Evolutionary conservation across 2,113 vertebrate genomes (phyloP).

Genomic region (Gymnorhina tibicen): DNA sequence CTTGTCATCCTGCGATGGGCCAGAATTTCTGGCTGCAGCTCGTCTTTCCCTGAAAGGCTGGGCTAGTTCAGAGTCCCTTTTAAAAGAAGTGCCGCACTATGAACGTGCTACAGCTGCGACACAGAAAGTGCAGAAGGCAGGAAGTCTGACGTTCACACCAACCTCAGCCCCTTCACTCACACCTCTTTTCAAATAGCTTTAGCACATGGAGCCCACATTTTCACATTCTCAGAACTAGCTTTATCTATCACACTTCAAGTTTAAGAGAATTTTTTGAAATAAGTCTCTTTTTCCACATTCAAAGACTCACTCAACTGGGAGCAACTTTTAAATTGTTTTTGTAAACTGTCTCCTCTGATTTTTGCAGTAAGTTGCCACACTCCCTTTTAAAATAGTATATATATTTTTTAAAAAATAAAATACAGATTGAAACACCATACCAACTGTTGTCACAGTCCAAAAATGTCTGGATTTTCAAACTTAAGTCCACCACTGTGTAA

Average conservation of each 20-base stretch:
- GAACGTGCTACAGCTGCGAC: constrained; percentile 41
- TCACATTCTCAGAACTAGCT: constrained; percentile 24
- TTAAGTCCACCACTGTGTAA: constrained; percentile 56
- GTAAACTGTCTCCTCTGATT: neutral
- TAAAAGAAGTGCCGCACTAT: constrained; percentile 33
- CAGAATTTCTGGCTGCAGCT: constrained; percentile 53
- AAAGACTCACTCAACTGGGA: neutral
- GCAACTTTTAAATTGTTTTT: neutral
- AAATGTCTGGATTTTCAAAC: constrained; percentile 68
- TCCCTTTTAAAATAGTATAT: neutral
- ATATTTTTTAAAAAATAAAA: neutral
- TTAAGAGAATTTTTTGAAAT: neutral
- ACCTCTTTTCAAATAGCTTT: constrained; percentile 66
- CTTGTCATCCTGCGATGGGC: neutral
- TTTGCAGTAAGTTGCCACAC: neutral
- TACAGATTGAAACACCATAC: constrained; percentile 47
- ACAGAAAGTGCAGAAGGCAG: constrained; percentile 60
- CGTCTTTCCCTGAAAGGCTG: constrained; percentile 9
- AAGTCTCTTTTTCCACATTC: neutral
- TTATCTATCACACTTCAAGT: constrained; percentile 4
- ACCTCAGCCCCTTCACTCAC: constrained; percentile 58
- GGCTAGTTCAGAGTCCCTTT: constrained; percentile 27
- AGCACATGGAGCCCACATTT: constrained; percentile 66
- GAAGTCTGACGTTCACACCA: constrained; percentile 66
- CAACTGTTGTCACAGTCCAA: constrained; percentile 60